A percentile compares a stretch with the other conserved stretches of the same genome.
phyloP scores from a whole-genome alignment of 1,140 invertebrate species.

The Aphaenogaster floridana region DNA sequence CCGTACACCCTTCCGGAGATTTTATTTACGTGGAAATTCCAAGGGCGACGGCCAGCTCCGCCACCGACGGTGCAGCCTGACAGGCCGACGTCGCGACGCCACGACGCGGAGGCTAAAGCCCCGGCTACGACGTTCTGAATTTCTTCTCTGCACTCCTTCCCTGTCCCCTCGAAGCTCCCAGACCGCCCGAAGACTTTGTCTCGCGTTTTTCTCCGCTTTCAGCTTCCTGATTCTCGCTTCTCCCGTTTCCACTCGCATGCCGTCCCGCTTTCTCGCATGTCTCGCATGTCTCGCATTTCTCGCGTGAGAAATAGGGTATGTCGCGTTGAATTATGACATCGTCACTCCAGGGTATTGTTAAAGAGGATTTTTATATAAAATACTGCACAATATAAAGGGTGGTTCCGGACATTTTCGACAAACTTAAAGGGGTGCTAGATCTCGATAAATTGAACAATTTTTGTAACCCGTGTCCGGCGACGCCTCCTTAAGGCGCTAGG shows the following conservation, averaged over 20 bases:
- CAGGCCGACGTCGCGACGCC: conserved; percentile 71
- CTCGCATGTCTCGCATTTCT: background rate
- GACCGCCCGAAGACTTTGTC: conserved; percentile 19
- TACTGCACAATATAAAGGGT: background rate
- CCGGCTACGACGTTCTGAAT: conserved; percentile 21
- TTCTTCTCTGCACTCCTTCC: conserved; percentile 33
- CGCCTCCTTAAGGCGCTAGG: no score
- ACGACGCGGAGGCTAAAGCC: conserved; percentile 23
- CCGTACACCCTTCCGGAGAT: conserved; percentile 70
- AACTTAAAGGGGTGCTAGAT: no score
- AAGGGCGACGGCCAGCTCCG: conserved; percentile 75
- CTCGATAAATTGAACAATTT: no score
- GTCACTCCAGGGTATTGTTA: background rate
- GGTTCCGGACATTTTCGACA: no score
- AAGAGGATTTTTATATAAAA: background rate
- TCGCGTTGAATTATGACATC: background rate
- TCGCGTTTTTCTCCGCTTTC: conserved; percentile 21
- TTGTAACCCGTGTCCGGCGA: no score
- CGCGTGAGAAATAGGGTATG: conserved; percentile 15
- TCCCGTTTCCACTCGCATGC: background rate
- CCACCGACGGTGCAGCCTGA: conserved; percentile 72
- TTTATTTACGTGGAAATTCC: conserved; percentile 81
- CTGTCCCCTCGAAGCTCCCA: background rate
- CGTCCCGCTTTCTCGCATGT: background rate
- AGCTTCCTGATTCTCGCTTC: background rate